phyloP scores from a whole-genome alignment of 2,113 vertebrate genomes.

The Arizona elegans region DNA sequence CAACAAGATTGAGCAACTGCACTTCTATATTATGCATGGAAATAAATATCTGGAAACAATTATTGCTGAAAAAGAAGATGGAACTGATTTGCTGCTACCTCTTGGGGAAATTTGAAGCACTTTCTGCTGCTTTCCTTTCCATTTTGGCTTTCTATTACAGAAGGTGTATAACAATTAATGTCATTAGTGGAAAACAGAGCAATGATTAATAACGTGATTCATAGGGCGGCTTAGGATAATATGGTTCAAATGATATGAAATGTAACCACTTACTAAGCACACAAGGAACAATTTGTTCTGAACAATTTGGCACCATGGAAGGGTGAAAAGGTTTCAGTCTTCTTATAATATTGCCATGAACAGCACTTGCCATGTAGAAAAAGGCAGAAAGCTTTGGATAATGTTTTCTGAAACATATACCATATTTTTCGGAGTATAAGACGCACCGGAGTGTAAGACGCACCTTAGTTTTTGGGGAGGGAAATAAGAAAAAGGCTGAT shows the following conservation, averaged over 20 bases:
- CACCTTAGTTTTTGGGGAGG: too few relatives aligned
- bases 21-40: not conserved
- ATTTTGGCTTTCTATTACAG: conserved; percentile 38
- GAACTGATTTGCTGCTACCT: conserved; percentile 2
- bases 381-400: conserved; percentile 6
- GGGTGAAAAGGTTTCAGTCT: not conserved
- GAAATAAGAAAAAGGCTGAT: too few relatives aligned
- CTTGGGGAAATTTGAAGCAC: conserved; percentile 21
- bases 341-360: not conserved
- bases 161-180: conserved; percentile 46
- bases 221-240: conserved; percentile 48
- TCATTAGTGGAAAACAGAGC: conserved; percentile 53
- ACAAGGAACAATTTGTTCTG: not conserved
- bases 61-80: conserved; percentile 18
- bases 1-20: not conserved
- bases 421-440: too few relatives aligned
- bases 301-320: not conserved
- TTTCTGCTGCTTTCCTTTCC: conserved; percentile 25
- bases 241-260: conserved; percentile 60
- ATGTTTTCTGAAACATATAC: conserved; percentile 5
- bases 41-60: not conserved
- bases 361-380: conserved; percentile 16
- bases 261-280: not conserved
- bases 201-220: conserved; percentile 50
- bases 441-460: too few relatives aligned